These are phyloP conservation scores for Sebastes baramenuke DNA, from an alignment of 2,797 vertebrate species.

Conservation along the genomic window DNA sequence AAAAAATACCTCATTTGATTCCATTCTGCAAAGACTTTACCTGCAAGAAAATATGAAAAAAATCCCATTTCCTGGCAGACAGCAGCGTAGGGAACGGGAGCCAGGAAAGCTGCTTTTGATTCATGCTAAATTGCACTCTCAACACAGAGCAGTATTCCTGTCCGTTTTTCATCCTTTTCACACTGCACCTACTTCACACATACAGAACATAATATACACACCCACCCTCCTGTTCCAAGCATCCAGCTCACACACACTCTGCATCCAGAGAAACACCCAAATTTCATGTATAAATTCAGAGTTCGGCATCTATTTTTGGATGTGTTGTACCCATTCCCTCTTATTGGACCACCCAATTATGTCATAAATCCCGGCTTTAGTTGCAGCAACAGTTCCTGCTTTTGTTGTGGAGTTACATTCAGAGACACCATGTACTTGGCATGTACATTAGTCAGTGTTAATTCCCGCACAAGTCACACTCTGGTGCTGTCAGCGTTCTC, in stretches of 20 bases:
- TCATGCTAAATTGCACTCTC: conserved; percentile 81
- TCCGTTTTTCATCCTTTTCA: conserved; percentile 74
- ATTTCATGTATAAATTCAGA: conserved; percentile 46
- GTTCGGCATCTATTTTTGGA: conserved; percentile 64
- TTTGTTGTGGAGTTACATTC: conserved; percentile 58
- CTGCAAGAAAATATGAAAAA: conserved; percentile 76
- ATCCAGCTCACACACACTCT: conserved; percentile 22
- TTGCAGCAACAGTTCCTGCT: conserved; percentile 56
- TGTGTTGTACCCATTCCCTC: conserved; percentile 43
- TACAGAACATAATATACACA: conserved; percentile 25
- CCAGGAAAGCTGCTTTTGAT: conserved; percentile 85
- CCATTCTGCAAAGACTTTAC: conserved; percentile 81
- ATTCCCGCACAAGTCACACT: conserved; percentile 28
- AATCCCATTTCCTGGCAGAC: conserved; percentile 81
- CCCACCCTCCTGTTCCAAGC: conserved; percentile 36
- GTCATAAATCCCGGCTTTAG: conserved; percentile 61
- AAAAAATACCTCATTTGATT: conserved; percentile 82
- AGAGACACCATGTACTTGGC: conserved; percentile 25
- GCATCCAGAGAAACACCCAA: conserved; percentile 57
- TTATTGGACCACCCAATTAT: conserved; percentile 61
- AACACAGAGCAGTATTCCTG: conserved; percentile 77
- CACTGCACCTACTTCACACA: conserved; percentile 63
- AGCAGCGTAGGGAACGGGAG: conserved; percentile 57
- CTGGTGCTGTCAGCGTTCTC: conserved; percentile 20
- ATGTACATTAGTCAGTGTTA: conserved; percentile 13